Conservation (phyloP, 2,113 vertebrate genomes). For the Thymallus thymallus region DNA sequence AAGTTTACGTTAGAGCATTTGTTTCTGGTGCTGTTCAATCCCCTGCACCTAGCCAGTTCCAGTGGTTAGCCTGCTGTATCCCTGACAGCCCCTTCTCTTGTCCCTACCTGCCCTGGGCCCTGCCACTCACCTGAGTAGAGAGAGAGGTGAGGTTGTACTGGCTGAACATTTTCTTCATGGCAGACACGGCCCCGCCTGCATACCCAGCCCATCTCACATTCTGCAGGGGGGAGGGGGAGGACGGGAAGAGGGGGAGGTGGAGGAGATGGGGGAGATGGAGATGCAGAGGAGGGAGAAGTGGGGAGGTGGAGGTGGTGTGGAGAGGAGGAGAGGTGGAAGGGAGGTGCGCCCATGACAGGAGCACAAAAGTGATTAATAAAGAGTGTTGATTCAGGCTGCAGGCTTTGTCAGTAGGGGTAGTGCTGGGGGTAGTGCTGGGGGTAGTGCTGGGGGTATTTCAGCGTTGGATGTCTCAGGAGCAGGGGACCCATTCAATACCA, state of each 20-base stretch:
- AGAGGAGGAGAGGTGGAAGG: conserved; percentile 5
- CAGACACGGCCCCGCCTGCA: conserved; percentile 71
- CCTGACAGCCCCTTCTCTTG: conserved; percentile 5
- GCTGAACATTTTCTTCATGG: conserved; percentile 79
- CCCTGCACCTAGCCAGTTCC: conserved; percentile 20
- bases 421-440: conserved; percentile 42
- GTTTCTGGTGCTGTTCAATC: not conserved
- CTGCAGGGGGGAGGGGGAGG: conserved; percentile 52
- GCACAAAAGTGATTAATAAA: conserved; percentile 58
- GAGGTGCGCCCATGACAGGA: not conserved
- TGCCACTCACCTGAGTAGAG: conserved; percentile 74
- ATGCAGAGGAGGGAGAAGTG: conserved; percentile 36
- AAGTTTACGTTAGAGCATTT: conserved; percentile 1
- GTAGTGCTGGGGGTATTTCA: conserved; percentile 39
- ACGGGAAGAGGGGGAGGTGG: not conserved
- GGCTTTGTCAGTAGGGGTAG: conserved; percentile 35
- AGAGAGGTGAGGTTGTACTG: conserved; percentile 75
- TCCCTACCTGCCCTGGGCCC: conserved; percentile 22
- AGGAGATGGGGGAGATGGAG: conserved; percentile 26
- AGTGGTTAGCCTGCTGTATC: conserved; percentile 31
- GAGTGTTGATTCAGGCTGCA: conserved; percentile 68
- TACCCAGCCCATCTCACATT: conserved; percentile 75
- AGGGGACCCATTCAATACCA: conserved; percentile 43
- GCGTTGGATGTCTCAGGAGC: conserved; percentile 44
- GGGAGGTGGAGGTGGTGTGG: conserved; percentile 43